These are phyloP conservation scores for Eupithecia dodoneata DNA, from an alignment of 2,888 invertebrate genomes.

Conservation along the genomic window DNA sequence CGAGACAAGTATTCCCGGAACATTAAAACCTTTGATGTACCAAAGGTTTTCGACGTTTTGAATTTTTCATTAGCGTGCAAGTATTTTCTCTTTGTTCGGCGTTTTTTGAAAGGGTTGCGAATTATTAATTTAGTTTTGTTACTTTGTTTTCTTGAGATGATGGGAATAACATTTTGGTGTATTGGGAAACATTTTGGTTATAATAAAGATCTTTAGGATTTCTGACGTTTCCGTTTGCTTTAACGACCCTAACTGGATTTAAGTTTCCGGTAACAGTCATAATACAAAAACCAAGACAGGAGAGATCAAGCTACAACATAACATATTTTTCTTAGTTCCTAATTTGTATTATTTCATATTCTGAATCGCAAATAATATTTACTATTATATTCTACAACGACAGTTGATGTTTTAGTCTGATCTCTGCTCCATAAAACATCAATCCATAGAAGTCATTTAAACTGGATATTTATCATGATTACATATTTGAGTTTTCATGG, in stretches of 20 bases:
- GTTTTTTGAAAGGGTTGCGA: slow-evolving; percentile 42
- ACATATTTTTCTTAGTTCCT: too few relatives aligned
- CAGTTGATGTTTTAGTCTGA: background rate
- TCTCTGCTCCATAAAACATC: background rate
- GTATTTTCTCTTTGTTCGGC: slow-evolving; percentile 42
- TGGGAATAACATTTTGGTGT: background rate
- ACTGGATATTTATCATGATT: too few relatives aligned
- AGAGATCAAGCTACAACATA: too few relatives aligned
- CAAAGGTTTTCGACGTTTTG: slow-evolving; percentile 39
- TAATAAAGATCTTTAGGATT: background rate
- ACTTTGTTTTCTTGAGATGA: slow-evolving; percentile 12
- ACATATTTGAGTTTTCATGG: too few relatives aligned
- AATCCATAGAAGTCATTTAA: too few relatives aligned
- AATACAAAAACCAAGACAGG: background rate
- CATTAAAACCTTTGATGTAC: slow-evolving; percentile 40
- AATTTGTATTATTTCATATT: too few relatives aligned
- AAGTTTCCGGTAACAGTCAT: background rate
- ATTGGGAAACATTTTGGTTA: background rate
- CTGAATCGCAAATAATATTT: too few relatives aligned
- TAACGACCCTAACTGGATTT: background rate
- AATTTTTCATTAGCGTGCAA: slow-evolving; percentile 49
- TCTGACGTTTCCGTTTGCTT: background rate
- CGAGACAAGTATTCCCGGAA: slow-evolving; percentile 41
- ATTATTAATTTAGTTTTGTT: slow-evolving; percentile 36
- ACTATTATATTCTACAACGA: too few relatives aligned